Evolutionary conservation across 2,797 vertebrate species (phyloP).

Genomic region (Eupleurogrammus muticus): DNA sequence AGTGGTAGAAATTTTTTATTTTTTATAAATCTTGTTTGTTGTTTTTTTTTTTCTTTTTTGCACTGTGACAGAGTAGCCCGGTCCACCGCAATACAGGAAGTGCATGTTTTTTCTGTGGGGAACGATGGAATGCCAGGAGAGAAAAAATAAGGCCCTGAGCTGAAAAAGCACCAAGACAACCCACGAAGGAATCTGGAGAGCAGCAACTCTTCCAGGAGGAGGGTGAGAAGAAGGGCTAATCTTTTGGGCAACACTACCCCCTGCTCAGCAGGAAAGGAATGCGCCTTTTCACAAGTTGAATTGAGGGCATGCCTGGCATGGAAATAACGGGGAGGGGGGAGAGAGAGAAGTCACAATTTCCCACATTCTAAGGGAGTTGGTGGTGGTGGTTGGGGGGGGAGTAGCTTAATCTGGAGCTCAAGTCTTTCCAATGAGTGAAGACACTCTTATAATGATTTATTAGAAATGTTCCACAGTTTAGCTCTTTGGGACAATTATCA

Average conservation of each 20-base stretch:
- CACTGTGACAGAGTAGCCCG: constrained; percentile 31
- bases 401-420: constrained; percentile 26
- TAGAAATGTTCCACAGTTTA: constrained; percentile 1
- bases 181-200: constrained; percentile 46
- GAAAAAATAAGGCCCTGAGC: constrained; percentile 37
- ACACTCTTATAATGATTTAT: constrained; percentile 11
- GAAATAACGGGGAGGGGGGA: constrained; percentile 40
- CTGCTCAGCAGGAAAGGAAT: constrained; percentile 69
- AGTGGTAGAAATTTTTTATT: constrained; percentile 12
- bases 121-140: constrained; percentile 62
- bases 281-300: constrained; percentile 62
- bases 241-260: constrained; percentile 58
- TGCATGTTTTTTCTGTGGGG: constrained; percentile 69
- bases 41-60: constrained; percentile 41
- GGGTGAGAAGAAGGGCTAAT: constrained; percentile 58
- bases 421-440: constrained; percentile 9
- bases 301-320: constrained; percentile 62
- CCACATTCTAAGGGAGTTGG: constrained; percentile 44
- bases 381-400: not conserved
- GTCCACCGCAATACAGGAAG: constrained; percentile 58
- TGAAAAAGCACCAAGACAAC: constrained; percentile 61
- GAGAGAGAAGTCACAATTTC: constrained; percentile 57
- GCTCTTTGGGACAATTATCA: not conserved
- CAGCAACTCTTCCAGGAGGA: constrained; percentile 44
- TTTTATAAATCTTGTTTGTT: constrained; percentile 30